phyloP scores from a whole-genome alignment of 1,140 invertebrate species.

The Leptopilina clavipes region DNA sequence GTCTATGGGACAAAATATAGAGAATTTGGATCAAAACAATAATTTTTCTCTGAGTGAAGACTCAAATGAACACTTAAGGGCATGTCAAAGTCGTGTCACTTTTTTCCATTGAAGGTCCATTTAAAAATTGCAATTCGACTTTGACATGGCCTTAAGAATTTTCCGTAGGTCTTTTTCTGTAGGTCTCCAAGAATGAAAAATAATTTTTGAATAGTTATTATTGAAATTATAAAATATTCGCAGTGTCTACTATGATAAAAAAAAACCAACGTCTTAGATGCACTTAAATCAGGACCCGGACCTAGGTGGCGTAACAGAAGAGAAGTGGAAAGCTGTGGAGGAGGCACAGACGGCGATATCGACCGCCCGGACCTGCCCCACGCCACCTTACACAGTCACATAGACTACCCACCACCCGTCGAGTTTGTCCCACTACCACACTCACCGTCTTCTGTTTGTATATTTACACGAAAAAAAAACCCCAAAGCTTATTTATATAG shows the following conservation, averaged over 20 bases:
- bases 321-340: conserved; percentile 59
- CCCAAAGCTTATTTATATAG: conserved; percentile 18
- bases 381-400: conserved; percentile 61
- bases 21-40: too few relatives aligned
- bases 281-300: conserved; percentile 57
- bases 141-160: too few relatives aligned
- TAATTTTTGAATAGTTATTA: background rate
- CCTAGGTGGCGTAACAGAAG: conserved; percentile 67
- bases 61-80: too few relatives aligned
- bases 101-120: too few relatives aligned
- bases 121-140: too few relatives aligned
- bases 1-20: too few relatives aligned
- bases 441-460: conserved; percentile 54
- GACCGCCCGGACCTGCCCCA: conserved; percentile 72
- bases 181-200: too few relatives aligned
- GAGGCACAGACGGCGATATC: conserved; percentile 71
- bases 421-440: conserved; percentile 57
- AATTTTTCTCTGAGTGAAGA: too few relatives aligned
- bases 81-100: too few relatives aligned
- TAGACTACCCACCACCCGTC: conserved; percentile 52
- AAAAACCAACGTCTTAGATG: conserved; percentile 33
- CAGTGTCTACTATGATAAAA: too few relatives aligned
- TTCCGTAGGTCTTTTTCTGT: too few relatives aligned
- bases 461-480: conserved; percentile 39
- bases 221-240: too few relatives aligned